Evolutionary conservation across 1,140 invertebrate species (phyloP).

Genomic region (Zaprionus lachaisei): DNA sequence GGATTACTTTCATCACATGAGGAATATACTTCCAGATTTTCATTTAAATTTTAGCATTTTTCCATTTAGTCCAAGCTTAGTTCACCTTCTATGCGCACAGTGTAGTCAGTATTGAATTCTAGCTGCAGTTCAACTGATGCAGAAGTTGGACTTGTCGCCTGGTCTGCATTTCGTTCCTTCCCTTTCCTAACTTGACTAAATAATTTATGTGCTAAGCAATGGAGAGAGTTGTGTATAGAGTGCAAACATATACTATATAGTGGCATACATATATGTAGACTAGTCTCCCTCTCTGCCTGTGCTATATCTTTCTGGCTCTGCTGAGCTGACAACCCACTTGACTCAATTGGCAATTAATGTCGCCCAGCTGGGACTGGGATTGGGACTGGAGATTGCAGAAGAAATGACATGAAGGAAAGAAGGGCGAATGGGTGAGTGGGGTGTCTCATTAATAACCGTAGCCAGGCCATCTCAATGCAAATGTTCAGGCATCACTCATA

Average conservation of each 20-base stretch:
- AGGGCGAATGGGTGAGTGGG: conserved; percentile 35
- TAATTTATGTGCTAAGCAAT: background rate
- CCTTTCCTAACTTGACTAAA: background rate
- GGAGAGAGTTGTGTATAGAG: background rate
- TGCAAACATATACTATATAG: background rate
- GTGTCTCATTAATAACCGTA: conserved; percentile 73
- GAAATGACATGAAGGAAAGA: background rate
- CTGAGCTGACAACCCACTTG: conserved; percentile 32
- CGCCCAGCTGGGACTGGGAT: conserved; percentile 42
- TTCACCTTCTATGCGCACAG: background rate
- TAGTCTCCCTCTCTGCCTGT: background rate
- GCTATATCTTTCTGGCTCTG: conserved; percentile 16
- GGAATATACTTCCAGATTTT: too few species aligned
- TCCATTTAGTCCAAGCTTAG: too few species aligned
- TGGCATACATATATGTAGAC: background rate
- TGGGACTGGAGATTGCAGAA: conserved; percentile 2
- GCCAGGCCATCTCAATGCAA: conserved; percentile 32
- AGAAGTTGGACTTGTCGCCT: background rate
- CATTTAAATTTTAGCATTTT: too few species aligned
- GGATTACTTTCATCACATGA: too few species aligned
- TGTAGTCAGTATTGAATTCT: background rate
- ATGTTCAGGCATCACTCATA: conserved; percentile 75
- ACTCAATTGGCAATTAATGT: conserved; percentile 75
- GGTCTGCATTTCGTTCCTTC: background rate
- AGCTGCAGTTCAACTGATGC: background rate